Evolutionary conservation across 1,140 invertebrate species (phyloP).

Genomic region (Aradophagus sp.): DNA sequence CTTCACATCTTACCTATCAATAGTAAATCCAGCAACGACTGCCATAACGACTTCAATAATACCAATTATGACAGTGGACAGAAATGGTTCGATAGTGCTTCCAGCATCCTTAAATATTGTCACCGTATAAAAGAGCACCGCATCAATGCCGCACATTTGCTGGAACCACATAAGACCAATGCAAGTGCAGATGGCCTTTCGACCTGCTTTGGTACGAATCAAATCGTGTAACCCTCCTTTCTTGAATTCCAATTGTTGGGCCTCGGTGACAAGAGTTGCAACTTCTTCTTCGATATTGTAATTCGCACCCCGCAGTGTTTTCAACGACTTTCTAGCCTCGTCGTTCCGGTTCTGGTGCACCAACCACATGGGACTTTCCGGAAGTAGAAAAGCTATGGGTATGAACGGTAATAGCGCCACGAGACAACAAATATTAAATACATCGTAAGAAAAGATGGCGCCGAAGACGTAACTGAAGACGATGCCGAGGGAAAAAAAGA

Average conservation of each 20-base stretch:
- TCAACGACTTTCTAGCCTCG: slow-evolving; percentile 68
- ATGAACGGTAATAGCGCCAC: slow-evolving; percentile 78
- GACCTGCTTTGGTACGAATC: slow-evolving; percentile 66
- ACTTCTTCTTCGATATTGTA: slow-evolving; percentile 78
- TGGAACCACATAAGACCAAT: slow-evolving; percentile 77
- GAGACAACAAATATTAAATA: slow-evolving; percentile 80
- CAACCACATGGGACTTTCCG: slow-evolving; percentile 86
- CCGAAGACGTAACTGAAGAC: slow-evolving; percentile 84
- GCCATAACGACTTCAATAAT: slow-evolving; percentile 76
- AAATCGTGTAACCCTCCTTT: slow-evolving; percentile 65
- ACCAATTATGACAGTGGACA: slow-evolving; percentile 81
- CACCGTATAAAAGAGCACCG: slow-evolving; percentile 82
- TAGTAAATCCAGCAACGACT: slow-evolving; percentile 74
- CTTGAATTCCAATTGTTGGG: slow-evolving; percentile 70
- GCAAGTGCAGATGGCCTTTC: slow-evolving; percentile 74
- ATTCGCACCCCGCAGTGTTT: slow-evolving; percentile 78
- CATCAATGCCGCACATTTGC: slow-evolving; percentile 82
- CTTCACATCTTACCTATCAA: slow-evolving; percentile 72
- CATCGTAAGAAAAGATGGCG: slow-evolving; percentile 78
- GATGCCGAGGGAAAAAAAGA: slow-evolving; percentile 87
- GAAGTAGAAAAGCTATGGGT: slow-evolving; percentile 81
- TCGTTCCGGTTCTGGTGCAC: slow-evolving; percentile 65
- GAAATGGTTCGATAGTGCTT: slow-evolving; percentile 76
- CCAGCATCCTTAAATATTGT: slow-evolving; percentile 78
- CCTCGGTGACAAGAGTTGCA: slow-evolving; percentile 78